phyloP scores from a whole-genome alignment of 1,140 invertebrate species.

The Rhagoletis pomonella region DNA sequence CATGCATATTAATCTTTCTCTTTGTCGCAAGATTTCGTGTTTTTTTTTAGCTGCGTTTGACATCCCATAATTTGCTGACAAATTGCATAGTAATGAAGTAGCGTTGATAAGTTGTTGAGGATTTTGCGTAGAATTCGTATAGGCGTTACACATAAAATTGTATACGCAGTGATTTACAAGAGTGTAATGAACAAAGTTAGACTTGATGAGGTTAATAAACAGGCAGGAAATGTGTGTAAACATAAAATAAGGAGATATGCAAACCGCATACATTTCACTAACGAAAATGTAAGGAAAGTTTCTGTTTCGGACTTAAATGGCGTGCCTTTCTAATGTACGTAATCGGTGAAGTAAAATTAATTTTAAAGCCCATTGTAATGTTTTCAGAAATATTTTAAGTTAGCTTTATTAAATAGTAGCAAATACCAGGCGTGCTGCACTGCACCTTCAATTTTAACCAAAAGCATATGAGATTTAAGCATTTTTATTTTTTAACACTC shows the following conservation, averaged over 20 bases:
- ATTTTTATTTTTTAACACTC: no score
- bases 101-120: neutral
- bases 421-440: no score
- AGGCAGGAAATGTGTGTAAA: neutral
- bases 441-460: no score
- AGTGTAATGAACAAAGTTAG: neutral
- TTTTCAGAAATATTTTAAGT: no score
- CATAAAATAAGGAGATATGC: neutral
- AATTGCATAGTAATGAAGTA: neutral
- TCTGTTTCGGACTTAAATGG: no score
- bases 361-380: no score
- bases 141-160: neutral
- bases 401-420: no score
- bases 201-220: conserved; percentile 26
- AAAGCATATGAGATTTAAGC: no score
- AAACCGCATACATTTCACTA: no score
- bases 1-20: neutral
- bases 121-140: neutral
- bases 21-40: neutral
- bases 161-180: neutral
- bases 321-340: no score
- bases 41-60: neutral
- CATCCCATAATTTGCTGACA: neutral
- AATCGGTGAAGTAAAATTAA: no score
- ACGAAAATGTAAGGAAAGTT: no score